phyloP scores from a whole-genome alignment of 2,888 invertebrate genomes.

The Eupithecia abbreviata region DNA sequence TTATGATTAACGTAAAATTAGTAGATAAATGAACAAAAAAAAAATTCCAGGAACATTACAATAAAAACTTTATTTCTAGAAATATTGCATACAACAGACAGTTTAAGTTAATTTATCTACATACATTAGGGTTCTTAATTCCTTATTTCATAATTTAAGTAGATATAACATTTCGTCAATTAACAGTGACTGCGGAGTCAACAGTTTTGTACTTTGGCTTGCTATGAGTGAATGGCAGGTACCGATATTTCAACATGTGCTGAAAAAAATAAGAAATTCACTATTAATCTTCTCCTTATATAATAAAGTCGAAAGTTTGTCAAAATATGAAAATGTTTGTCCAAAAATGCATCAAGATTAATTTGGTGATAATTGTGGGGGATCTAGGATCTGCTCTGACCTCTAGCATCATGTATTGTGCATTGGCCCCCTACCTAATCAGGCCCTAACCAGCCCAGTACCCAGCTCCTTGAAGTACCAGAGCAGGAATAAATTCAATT shows the following conservation, averaged over 20 bases:
- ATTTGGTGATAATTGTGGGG: neutral
- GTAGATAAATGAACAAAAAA: neutral
- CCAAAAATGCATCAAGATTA: neutral
- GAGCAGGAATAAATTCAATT: no score
- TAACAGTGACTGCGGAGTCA: conserved; percentile 71
- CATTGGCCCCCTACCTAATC: no score
- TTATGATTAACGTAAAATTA: neutral
- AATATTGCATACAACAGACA: conserved; percentile 78
- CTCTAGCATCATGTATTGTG: no score
- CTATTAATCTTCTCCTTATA: neutral
- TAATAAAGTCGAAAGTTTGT: neutral
- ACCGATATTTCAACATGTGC: conserved; percentile 99
- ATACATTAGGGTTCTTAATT: conserved; percentile 56
- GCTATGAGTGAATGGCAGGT: conserved; percentile 98
- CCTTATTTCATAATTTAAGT: conserved; percentile 45
- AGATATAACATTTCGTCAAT: conserved; percentile 63
- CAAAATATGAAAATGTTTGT: neutral
- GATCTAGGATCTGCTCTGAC: no score
- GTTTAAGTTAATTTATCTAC: conserved; percentile 70
- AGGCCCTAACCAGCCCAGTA: no score
- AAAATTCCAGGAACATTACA: conserved; percentile 69
- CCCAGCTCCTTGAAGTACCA: no score
- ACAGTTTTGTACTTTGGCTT: conserved; percentile 96
- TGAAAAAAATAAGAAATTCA: conserved; percentile 75
- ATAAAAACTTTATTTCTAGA: conserved; percentile 82